These are phyloP conservation scores for Drosophila nigricruria DNA, from an alignment of 2,888 invertebrate species.

Conservation along the genomic window DNA sequence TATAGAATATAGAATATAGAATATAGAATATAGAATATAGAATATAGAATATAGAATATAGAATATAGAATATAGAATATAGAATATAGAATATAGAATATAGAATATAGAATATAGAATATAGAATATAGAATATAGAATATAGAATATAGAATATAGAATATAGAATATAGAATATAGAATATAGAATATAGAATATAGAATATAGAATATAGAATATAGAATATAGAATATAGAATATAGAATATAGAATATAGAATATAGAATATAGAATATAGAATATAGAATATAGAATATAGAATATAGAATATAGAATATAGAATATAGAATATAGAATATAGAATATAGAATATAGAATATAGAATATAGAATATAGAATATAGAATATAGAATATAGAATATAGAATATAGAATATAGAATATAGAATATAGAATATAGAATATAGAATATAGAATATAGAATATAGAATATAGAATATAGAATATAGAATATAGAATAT, in stretches of 20 bases:
- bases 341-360: background rate
- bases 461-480: background rate
- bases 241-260: background rate
- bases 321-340: background rate
- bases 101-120: background rate
- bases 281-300: background rate
- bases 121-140: background rate
- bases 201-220: background rate
- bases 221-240: background rate
- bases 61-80: background rate
- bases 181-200: background rate
- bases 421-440: background rate
- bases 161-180: background rate
- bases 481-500: background rate
- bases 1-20: background rate
- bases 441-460: background rate
- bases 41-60: background rate
- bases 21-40: background rate
- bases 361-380: background rate
- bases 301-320: background rate
- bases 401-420: conserved; percentile 1
- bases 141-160: background rate
- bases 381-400: background rate
- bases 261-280: background rate
- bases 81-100: background rate